A percentile compares a stretch with the other conserved stretches of the same genome.
Conservation (phyloP, 1,140 invertebrate species). For the Sogatella furcifera region DNA sequence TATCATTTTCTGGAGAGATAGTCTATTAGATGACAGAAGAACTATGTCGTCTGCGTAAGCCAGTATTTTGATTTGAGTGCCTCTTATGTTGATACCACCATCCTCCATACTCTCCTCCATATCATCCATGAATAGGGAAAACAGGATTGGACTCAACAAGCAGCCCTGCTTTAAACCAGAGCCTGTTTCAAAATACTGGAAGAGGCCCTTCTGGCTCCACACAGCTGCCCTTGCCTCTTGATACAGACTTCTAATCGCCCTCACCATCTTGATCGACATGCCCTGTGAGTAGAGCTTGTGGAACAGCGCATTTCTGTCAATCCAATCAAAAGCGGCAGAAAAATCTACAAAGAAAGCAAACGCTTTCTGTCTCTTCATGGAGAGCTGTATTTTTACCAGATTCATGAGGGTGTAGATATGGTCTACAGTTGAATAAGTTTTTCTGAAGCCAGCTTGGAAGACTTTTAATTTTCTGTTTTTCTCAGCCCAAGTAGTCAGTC, state of each 20-base stretch:
- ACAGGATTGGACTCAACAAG: constrained; percentile 17
- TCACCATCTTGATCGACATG: no score
- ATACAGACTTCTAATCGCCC: no score
- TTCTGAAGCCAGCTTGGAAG: constrained; percentile 24
- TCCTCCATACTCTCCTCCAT: constrained; percentile 8
- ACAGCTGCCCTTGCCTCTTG: neutral
- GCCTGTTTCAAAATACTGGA: constrained; percentile 5
- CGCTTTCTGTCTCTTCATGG: neutral
- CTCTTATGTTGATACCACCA: constrained; percentile 12
- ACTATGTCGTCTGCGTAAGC: constrained; percentile 5
- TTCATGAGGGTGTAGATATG: constrained; percentile 17
- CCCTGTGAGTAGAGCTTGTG: no score
- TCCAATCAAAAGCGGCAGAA: neutral
- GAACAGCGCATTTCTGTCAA: neutral
- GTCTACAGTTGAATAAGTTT: constrained; percentile 16
- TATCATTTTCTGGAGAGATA: neutral
- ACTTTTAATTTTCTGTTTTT: constrained; percentile 18
- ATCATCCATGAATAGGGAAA: constrained; percentile 17
- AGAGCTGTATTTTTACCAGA: neutral
- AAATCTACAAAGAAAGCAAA: constrained; percentile 7
- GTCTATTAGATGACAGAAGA: neutral
- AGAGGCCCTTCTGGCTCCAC: neutral
- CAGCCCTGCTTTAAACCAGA: constrained; percentile 20
- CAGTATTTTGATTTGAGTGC: neutral
- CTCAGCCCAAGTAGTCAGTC: constrained; percentile 20